Conservation (phyloP, 2,113 vertebrate genomes). For the Acrocephalus arundinaceus region DNA sequence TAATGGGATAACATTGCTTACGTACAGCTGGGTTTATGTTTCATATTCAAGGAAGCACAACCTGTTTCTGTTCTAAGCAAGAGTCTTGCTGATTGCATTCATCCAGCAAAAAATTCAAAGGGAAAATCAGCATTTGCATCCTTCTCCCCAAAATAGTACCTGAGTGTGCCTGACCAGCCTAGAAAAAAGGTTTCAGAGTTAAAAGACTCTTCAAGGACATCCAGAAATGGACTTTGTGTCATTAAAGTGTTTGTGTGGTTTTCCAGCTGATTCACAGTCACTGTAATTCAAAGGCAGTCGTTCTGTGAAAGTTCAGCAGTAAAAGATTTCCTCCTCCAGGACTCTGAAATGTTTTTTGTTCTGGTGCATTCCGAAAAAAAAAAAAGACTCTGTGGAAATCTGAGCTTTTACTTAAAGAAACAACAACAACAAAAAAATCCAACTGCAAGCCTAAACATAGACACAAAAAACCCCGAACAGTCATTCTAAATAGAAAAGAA, state of each 20-base stretch:
- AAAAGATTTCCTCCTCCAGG: not conserved
- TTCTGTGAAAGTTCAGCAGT: not conserved
- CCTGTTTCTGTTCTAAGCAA: not conserved
- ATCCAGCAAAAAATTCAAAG: not conserved
- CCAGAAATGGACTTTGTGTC: not conserved
- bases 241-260: not conserved
- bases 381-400: not conserved
- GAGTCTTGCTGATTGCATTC: not conserved
- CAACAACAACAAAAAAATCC: not conserved
- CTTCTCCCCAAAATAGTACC: not conserved
- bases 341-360: not conserved
- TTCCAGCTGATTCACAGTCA: not conserved
- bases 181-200: not conserved
- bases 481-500: not conserved
- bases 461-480: accelerated
- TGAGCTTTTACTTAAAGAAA: not conserved
- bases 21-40: not conserved
- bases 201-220: not conserved
- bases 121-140: not conserved
- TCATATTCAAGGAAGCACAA: not conserved
- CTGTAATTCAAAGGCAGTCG: not conserved
- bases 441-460: accelerated
- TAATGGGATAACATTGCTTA: not conserved
- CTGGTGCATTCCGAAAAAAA: not conserved
- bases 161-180: not conserved